Evolutionary conservation across 2,797 vertebrate genomes (phyloP).

Genomic region (Propithecus deckenii): DNA sequence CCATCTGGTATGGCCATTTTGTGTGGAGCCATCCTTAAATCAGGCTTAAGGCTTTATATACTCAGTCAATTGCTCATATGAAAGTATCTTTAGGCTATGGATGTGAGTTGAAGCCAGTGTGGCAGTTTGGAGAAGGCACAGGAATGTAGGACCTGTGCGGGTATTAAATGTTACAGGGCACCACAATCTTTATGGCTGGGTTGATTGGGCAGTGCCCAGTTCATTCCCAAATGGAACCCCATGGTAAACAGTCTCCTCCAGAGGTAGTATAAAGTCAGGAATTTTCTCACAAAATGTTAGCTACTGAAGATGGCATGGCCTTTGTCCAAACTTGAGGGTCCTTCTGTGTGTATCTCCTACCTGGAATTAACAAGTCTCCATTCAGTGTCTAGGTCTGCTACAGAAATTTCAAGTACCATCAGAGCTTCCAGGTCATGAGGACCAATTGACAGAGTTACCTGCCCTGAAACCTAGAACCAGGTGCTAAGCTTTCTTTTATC

Average conservation of each 20-base stretch:
- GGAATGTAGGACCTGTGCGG: neutral
- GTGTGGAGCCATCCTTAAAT: neutral
- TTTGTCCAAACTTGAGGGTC: neutral
- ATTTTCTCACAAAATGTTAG: neutral
- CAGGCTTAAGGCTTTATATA: neutral
- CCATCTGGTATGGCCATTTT: neutral
- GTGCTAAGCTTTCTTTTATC: neutral
- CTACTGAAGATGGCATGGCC: neutral
- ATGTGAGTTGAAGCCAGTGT: neutral
- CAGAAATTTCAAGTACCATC: neutral
- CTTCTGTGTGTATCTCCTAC: neutral
- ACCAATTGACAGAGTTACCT: neutral
- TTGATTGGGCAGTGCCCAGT: neutral
- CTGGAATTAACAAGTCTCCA: neutral
- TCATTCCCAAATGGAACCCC: neutral
- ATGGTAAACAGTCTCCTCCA: neutral
- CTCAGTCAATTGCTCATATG: neutral
- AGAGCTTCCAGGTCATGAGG: neutral
- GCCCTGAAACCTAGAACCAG: neutral
- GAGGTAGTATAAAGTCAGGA: neutral
- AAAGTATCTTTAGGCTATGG: neutral
- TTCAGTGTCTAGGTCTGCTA: neutral
- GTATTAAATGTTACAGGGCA: neutral
- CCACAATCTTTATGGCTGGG: neutral
- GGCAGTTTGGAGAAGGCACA: neutral